Conservation (phyloP, 2,888 invertebrate genomes). For the Chouioia cunea region DNA sequence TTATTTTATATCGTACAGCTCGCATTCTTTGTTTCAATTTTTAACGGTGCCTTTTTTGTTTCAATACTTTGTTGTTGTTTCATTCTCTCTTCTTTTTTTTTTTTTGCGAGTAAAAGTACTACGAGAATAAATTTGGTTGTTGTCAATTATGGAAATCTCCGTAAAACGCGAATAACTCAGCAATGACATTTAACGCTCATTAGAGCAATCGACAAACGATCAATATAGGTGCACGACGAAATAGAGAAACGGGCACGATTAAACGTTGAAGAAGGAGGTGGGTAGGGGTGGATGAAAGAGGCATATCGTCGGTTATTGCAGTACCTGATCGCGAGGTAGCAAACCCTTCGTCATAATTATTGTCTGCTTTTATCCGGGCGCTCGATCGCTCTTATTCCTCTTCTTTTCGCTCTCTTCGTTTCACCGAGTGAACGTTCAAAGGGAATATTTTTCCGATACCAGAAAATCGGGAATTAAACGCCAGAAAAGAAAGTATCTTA, state of each 20-base stretch:
- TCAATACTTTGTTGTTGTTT: too few species aligned
- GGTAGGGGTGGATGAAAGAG: not conserved
- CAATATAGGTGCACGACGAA: constrained; percentile 18
- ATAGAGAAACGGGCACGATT: not conserved
- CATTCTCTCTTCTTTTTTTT: too few species aligned
- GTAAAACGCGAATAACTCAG: constrained; percentile 8
- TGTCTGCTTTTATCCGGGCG: constrained; percentile 22
- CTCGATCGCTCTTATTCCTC: not conserved
- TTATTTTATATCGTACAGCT: too few species aligned
- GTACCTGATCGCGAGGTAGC: constrained; percentile 36
- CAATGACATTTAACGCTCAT: constrained; percentile 36
- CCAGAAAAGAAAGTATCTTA: constrained; percentile 34
- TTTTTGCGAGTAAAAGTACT: not conserved
- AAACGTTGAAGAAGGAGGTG: not conserved
- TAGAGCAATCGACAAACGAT: constrained; percentile 32
- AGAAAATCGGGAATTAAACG: constrained; percentile 34
- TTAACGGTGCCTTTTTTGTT: too few species aligned
- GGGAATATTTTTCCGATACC: constrained; percentile 43
- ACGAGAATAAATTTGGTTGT: too few species aligned
- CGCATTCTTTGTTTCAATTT: too few species aligned
- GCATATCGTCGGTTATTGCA: constrained; percentile 36
- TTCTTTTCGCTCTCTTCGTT: not conserved
- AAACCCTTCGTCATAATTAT: constrained; percentile 42
- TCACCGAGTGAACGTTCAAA: not conserved
- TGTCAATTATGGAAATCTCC: constrained; percentile 8